Evolutionary conservation across 2,797 vertebrate genomes (phyloP), one percentile per base, ranked within the genome.

Genomic region (Dicrostonyx torquatus): DNA sequence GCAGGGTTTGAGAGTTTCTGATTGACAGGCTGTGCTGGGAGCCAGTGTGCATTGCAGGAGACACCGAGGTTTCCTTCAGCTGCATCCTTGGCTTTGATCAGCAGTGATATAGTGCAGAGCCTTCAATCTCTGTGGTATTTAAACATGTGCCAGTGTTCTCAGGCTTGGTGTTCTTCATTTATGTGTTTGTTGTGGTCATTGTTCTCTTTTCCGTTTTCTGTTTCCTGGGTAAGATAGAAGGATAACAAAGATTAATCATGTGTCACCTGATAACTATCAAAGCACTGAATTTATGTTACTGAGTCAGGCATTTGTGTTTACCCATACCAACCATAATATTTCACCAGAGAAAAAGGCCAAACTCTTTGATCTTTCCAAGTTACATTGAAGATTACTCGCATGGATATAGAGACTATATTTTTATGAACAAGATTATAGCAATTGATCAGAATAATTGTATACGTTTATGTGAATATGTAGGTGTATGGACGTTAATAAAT

Each of bases 1-100:
- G 82, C 89, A 86, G 97, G 75, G 92, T 62, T 60, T 53, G 5
- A 89, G 72, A 97, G 95, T 96, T 97, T 95, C 94, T 97, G 94
- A 98, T 97, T 88, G 94, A 95, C 90, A 93, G 87, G 97, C 96
- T n/a, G 90, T 40, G 94, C 48, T 82, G 37, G 78, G 62, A 82
- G 58, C 55, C 73, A 31, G 94, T 40, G 93, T 60, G 94, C 53
- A 84, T 45, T 34, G n/a, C 48, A 45, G 55, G 70, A n/a, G 95
- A 53, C 78, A 87, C 73, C 9, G 73, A 73, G 86, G 88, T 80
- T 78, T 82, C 70, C 91, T 24, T 85, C 87, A 90, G 62, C 89
- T 94, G 90, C 94, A 48, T 80, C 87, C 87, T 48, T 89, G 96
- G 48, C 64, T 3, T 1, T 40, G 20, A 3, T 95, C 60, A 20